Evolutionary conservation across 2,888 invertebrate genomes (phyloP).

Genomic region (Drosophila conformis): DNA sequence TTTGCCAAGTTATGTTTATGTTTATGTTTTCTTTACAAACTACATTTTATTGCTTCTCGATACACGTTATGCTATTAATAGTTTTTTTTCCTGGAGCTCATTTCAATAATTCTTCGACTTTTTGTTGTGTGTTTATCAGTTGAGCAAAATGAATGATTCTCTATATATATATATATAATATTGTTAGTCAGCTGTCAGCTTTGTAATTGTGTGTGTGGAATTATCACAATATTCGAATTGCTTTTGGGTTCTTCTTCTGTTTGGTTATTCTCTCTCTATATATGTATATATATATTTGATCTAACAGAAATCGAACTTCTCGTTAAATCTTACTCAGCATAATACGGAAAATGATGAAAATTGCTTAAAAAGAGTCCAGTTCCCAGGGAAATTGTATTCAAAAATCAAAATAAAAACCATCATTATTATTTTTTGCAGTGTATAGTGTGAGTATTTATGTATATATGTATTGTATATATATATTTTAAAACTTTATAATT

Average conservation of each 20-base stretch:
- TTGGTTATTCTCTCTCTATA: not conserved
- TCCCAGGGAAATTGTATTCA: not conserved
- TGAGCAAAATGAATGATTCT: conserved; percentile 77
- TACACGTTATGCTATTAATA: conserved; percentile 83
- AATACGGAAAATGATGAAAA: conserved; percentile 3
- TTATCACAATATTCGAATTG: conserved; percentile 75
- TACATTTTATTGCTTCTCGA: conserved; percentile 85
- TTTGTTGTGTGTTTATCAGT: conserved; percentile 39
- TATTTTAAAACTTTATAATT: conserved; percentile 72
- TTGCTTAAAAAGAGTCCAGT: not conserved
- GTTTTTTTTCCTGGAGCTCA: conserved; percentile 65
- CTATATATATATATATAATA: not conserved
- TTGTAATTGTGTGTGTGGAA: conserved; percentile 54
- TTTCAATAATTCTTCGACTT: conserved; percentile 28
- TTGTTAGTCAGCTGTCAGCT: conserved; percentile 23
- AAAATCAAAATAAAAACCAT: conserved; percentile 52
- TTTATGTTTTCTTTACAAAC: conserved; percentile 56
- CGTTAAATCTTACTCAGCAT: conserved; percentile 5
- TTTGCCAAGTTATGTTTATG: conserved; percentile 42
- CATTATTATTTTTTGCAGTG: conserved; percentile 20
- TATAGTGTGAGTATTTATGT: conserved; percentile 71
- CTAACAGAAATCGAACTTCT: conserved; percentile 16
- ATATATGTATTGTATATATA: conserved; percentile 58
- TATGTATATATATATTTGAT: conserved; percentile 48
- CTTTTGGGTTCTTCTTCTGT: conserved; percentile 58